These are phyloP conservation scores for Bovichtus diacanthus DNA, from an alignment of 2,797 vertebrate genomes.

Conservation along the genomic window DNA sequence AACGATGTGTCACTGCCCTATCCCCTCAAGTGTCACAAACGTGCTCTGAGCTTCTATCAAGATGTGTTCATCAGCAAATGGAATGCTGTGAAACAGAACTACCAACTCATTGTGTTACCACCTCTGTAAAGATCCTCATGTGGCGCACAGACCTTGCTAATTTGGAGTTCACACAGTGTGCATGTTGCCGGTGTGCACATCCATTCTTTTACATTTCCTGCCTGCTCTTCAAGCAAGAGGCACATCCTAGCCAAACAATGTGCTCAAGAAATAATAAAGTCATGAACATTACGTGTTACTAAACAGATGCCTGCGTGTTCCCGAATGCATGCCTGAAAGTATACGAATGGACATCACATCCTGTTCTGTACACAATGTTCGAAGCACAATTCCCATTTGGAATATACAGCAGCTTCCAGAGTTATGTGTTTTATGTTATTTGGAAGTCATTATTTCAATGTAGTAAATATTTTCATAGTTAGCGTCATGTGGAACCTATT, in stretches of 20 bases:
- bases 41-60: conserved; percentile 36
- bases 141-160: conserved; percentile 61
- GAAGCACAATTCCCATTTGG: conserved; percentile 11
- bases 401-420: background rate
- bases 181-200: conserved; percentile 18
- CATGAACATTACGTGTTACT: conserved; percentile 4
- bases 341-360: background rate
- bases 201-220: conserved; percentile 35
- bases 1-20: conserved; percentile 25
- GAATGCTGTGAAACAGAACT: conserved; percentile 25
- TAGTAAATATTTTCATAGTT: background rate
- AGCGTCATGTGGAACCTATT: conserved; percentile 34
- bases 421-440: conserved; percentile 21
- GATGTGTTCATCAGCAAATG: conserved; percentile 42
- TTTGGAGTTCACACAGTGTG: conserved; percentile 30
- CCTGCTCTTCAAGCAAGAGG: background rate
- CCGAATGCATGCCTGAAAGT: conserved; percentile 1
- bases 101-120: conserved; percentile 1
- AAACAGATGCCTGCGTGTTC: too few relatives aligned
- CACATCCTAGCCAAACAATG: conserved; percentile 25
- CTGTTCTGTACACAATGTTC: conserved; percentile 9
- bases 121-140: conserved; percentile 51
- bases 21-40: conserved; percentile 29
- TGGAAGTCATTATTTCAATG: conserved; percentile 11
- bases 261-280: conserved; percentile 14